Evolutionary conservation across 2,797 vertebrate species (phyloP).

Genomic region (Cheirogaleus major): DNA sequence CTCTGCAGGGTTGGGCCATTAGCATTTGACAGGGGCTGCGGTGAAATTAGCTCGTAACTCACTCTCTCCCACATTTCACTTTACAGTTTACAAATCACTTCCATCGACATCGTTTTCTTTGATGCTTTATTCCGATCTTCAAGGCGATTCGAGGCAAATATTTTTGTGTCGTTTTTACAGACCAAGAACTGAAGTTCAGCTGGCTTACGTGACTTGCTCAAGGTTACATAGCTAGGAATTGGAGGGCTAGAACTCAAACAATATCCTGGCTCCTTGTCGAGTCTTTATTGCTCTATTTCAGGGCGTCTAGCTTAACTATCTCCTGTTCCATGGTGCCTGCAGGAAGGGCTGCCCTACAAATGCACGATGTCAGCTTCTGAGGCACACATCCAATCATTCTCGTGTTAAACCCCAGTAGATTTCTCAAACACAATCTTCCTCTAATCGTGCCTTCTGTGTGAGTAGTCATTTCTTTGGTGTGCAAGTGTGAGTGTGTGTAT

Average conservation of each 20-base stretch:
- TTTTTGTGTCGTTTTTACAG: background rate
- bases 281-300: background rate
- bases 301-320: background rate
- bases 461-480: constrained; percentile 68
- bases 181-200: background rate
- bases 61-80: background rate
- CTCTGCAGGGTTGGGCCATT: constrained; percentile 22
- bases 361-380: background rate
- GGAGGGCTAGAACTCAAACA: background rate
- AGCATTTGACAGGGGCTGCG: background rate
- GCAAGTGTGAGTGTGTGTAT: constrained; percentile 33
- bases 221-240: background rate
- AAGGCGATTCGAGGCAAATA: background rate
- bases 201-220: background rate
- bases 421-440: constrained; percentile 59
- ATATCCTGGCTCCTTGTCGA: background rate
- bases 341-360: background rate
- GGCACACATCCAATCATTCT: background rate
- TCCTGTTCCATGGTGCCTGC: background rate
- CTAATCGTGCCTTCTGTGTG: constrained; percentile 65
- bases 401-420: constrained; percentile 36
- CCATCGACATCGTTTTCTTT: background rate
- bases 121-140: background rate
- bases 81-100: background rate
- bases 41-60: background rate